Conservation (phyloP, 2,113 vertebrate species). For the Lanius ludovicianus region DNA sequence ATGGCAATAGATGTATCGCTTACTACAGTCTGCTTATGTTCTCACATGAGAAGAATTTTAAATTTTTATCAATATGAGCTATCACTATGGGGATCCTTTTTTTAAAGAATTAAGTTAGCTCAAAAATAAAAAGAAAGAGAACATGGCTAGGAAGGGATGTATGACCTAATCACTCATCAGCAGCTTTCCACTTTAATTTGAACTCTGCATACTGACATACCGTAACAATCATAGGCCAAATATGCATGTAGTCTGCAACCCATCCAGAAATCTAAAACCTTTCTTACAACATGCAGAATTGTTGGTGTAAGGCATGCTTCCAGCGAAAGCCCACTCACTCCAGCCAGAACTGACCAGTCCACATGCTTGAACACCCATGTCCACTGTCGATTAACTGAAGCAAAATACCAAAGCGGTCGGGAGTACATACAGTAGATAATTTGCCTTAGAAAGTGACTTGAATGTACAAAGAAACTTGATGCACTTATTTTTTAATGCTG, state of each 20-base stretch:
- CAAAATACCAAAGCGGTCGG: slow-evolving; percentile 86
- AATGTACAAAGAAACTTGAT: slow-evolving; percentile 92
- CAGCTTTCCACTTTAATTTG: slow-evolving; percentile 66
- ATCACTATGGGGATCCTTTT: slow-evolving; percentile 60
- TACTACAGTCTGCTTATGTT: slow-evolving; percentile 54
- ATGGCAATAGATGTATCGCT: slow-evolving; percentile 65
- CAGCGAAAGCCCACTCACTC: slow-evolving; percentile 58
- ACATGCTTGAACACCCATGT: slow-evolving; percentile 74
- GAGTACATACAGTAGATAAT: slow-evolving; percentile 79
- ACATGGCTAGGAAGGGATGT: slow-evolving; percentile 57
- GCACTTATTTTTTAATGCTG: slow-evolving; percentile 83
- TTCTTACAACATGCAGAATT: slow-evolving; percentile 55
- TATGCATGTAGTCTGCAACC: slow-evolving; percentile 47
- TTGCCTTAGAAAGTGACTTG: slow-evolving; percentile 93
- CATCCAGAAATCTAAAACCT: slow-evolving; percentile 53
- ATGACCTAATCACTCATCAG: slow-evolving; percentile 60
- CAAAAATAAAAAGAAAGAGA: slow-evolving; percentile 39
- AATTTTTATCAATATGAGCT: slow-evolving; percentile 63
- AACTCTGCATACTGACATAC: slow-evolving; percentile 60
- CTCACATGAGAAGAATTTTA: slow-evolving; percentile 38
- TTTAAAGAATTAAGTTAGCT: slow-evolving; percentile 59
- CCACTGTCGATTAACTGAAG: slow-evolving; percentile 75
- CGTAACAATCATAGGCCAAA: slow-evolving; percentile 56
- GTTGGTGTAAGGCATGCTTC: slow-evolving; percentile 77
- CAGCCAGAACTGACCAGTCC: slow-evolving; percentile 69